These are phyloP conservation scores for Xiphophorus hellerii DNA, from an alignment of 2,113 vertebrate genomes.

Conservation along the genomic window DNA sequence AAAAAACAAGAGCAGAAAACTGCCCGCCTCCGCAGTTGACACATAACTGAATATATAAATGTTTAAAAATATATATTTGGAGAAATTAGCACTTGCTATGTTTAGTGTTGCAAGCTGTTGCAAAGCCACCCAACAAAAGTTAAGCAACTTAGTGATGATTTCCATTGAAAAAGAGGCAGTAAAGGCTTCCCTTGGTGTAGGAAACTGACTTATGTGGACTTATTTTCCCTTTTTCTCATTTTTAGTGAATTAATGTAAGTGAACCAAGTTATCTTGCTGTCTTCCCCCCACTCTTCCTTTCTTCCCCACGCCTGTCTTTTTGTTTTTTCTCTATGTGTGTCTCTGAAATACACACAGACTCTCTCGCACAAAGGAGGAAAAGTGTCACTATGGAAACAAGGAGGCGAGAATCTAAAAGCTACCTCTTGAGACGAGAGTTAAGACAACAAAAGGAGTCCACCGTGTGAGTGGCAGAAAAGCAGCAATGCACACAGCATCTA, in stretches of 20 bases:
- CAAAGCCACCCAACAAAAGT: slow-evolving; percentile 54
- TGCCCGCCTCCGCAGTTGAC: slow-evolving; percentile 13
- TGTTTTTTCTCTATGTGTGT: slow-evolving; percentile 52
- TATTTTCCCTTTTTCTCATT: slow-evolving; percentile 23
- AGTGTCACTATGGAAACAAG: slow-evolving; percentile 87
- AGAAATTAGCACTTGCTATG: slow-evolving; percentile 7
- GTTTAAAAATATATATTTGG: slow-evolving; percentile 4
- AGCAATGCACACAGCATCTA: slow-evolving; percentile 61
- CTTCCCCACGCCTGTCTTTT: slow-evolving; percentile 57
- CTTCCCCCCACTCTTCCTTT: slow-evolving; percentile 42
- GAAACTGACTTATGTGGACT: slow-evolving; percentile 39
- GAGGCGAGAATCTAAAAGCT: slow-evolving; percentile 84
- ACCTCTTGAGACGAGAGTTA: slow-evolving; percentile 81
- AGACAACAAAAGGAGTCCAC: slow-evolving; percentile 80
- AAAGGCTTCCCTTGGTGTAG: slow-evolving; percentile 39
- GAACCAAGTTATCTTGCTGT: slow-evolving; percentile 72
- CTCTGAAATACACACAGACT: slow-evolving; percentile 66
- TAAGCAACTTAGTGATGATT: slow-evolving; percentile 34
- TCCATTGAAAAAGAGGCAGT: slow-evolving; percentile 41
- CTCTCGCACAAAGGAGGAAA: slow-evolving; percentile 77
- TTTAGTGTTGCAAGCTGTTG: slow-evolving; percentile 30
- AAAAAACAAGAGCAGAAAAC: background rate
- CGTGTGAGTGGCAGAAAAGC: slow-evolving; percentile 71
- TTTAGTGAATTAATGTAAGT: slow-evolving; percentile 70
- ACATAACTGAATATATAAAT: slow-evolving; percentile 32